Percentiles rank a stretch among this genome's conserved stretches.
Evolutionary conservation across 1,140 invertebrate species (phyloP).

Genomic region (Cephus cinctus): DNA sequence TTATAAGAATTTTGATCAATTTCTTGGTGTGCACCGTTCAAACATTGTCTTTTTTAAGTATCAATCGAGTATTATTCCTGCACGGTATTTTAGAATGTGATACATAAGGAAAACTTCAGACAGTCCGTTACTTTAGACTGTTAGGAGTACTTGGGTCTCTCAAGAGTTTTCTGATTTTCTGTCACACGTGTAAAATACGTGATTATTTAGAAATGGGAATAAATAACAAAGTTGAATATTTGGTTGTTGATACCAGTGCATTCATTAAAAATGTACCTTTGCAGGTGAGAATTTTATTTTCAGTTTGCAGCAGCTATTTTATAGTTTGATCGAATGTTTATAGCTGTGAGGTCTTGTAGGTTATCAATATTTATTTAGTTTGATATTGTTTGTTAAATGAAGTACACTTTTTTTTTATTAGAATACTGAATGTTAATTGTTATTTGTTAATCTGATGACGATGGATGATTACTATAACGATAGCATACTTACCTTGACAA

Average conservation of each 20-base stretch:
- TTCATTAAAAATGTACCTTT: constrained; percentile 63
- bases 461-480: too few species aligned
- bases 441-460: constrained; percentile 5
- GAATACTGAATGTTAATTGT: not conserved
- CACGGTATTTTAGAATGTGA: too few species aligned
- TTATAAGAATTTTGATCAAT: too few species aligned
- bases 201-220: constrained; percentile 34
- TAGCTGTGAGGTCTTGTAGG: constrained; percentile 1
- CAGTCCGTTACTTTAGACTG: too few species aligned
- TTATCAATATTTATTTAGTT: not conserved
- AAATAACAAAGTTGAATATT: constrained; percentile 51
- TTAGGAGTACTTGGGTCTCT: too few species aligned
- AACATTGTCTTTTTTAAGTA: too few species aligned
- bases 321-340: not conserved
- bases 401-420: constrained; percentile 6
- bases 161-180: too few species aligned
- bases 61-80: too few species aligned
- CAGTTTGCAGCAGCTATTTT: not conserved
- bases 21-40: too few species aligned
- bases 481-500: too few species aligned
- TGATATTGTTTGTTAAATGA: constrained; percentile 11
- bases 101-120: too few species aligned
- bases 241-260: constrained; percentile 64
- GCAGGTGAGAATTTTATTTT: constrained; percentile 48
- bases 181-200: too few species aligned